Percentiles rank a stretch among this genome's conserved stretches.
phyloP scores from a whole-genome alignment of 2,797 vertebrate species.

The Acipenser oxyrinchus region DNA sequence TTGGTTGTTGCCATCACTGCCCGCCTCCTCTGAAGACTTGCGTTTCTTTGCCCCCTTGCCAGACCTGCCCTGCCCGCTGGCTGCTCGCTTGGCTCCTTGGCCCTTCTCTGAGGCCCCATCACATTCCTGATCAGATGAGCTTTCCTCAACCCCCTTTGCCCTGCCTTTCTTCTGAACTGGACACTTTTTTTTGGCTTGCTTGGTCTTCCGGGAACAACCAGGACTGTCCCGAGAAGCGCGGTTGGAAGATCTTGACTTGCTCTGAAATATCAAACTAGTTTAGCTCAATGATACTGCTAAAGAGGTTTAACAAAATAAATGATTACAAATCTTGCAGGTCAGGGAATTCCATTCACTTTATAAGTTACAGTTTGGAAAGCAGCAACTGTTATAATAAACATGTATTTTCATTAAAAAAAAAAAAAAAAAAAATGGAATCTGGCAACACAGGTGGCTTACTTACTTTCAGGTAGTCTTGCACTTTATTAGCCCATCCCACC shows the following conservation, averaged over 20 bases:
- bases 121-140: not conserved
- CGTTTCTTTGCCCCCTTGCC: slow-evolving; percentile 41
- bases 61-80: slow-evolving; percentile 10
- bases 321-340: no score
- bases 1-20: slow-evolving; percentile 18
- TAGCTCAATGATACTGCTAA: not conserved
- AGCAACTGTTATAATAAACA: no score
- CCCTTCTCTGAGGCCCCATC: slow-evolving; percentile 36
- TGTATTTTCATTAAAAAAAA: no score
- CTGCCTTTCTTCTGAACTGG: slow-evolving; percentile 8
- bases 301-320: not conserved
- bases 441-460: no score
- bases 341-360: no score
- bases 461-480: no score
- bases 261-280: slow-evolving; percentile 27
- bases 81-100: slow-evolving; percentile 47
- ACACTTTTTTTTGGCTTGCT: slow-evolving; percentile 11
- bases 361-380: no score
- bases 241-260: slow-evolving; percentile 29
- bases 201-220: slow-evolving; percentile 30
- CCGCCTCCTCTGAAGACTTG: slow-evolving; percentile 33
- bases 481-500: no score
- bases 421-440: no score
- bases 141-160: slow-evolving; percentile 9
- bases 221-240: slow-evolving; percentile 26